Evolutionary conservation across 2,797 vertebrate genomes (phyloP).

Genomic region (Chelidonichthys spinosus): DNA sequence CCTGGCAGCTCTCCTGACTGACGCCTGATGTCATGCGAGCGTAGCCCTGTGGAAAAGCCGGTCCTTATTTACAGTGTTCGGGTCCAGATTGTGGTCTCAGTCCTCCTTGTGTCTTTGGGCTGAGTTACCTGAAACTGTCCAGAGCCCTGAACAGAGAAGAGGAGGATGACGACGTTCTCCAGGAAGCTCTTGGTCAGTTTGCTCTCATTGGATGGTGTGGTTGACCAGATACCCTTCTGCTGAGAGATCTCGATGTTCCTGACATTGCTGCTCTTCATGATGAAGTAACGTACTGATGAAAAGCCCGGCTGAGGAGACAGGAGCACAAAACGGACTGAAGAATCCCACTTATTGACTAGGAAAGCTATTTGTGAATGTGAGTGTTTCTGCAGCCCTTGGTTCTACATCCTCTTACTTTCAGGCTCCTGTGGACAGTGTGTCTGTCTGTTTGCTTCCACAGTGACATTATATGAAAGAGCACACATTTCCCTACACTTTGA

Average conservation of each 20-base stretch:
- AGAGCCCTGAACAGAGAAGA: slow-evolving; percentile 96
- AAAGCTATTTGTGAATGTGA: no score
- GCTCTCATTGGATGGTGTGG: slow-evolving; percentile 87
- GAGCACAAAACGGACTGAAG: no score
- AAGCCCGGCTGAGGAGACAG: slow-evolving; percentile 75
- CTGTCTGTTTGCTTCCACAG: no score
- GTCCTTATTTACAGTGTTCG: background rate
- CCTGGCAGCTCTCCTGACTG: slow-evolving; percentile 87
- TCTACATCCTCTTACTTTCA: no score
- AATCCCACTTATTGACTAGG: no score
- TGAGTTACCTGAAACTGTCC: slow-evolving; percentile 92
- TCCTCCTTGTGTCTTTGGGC: background rate
- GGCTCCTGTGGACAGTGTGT: no score
- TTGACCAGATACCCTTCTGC: slow-evolving; percentile 94
- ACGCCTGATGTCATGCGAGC: slow-evolving; percentile 90
- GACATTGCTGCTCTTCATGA: slow-evolving; percentile 93
- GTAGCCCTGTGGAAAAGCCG: slow-evolving; percentile 85
- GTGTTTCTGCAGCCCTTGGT: no score
- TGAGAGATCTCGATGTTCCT: slow-evolving; percentile 93
- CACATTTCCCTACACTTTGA: no score
- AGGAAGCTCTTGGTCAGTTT: slow-evolving; percentile 90
- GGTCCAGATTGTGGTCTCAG: background rate
- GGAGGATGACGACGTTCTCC: slow-evolving; percentile 87
- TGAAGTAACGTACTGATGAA: slow-evolving; percentile 87
- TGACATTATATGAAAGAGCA: no score